Evolutionary conservation across 2,888 invertebrate species (phyloP).

Genomic region (Slavum lentiscoides): DNA sequence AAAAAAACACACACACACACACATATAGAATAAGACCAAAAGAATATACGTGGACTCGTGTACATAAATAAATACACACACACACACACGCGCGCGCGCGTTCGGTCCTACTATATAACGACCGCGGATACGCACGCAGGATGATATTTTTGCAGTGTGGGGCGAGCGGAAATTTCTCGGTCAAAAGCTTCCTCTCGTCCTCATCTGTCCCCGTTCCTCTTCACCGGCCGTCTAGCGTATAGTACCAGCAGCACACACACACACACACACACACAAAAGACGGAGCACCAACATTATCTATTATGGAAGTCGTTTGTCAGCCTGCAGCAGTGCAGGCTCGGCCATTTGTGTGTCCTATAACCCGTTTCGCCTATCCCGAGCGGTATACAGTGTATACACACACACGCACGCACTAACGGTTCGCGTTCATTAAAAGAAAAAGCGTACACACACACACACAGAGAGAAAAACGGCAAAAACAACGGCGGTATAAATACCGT

Average conservation of each 20-base stretch:
- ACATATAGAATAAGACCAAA: neutral
- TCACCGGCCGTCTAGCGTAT: neutral
- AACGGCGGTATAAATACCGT: neutral
- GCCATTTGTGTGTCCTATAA: slow-evolving; percentile 22
- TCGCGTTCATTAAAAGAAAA: slow-evolving; percentile 25
- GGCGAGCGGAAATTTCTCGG: neutral
- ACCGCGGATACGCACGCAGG: slow-evolving; percentile 11
- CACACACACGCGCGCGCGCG: neutral
- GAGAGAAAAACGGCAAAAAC: neutral
- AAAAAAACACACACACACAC: neutral
- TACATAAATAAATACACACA: neutral
- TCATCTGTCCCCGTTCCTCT: neutral
- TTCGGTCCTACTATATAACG: neutral
- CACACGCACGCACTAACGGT: neutral
- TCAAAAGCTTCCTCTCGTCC: neutral
- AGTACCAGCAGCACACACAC: neutral
- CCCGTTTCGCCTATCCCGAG: neutral
- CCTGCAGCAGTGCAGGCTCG: neutral
- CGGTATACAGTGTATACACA: too few species aligned
- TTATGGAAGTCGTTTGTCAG: slow-evolving; percentile 44
- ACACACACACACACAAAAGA: slow-evolving; percentile 28
- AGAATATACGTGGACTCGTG: neutral
- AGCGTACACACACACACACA: too few species aligned
- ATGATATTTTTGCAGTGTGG: slow-evolving; percentile 18
- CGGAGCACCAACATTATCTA: slow-evolving; percentile 31